Evolutionary conservation across 2,113 vertebrate species (phyloP).

Genomic region (Chloroceryle aenea): DNA sequence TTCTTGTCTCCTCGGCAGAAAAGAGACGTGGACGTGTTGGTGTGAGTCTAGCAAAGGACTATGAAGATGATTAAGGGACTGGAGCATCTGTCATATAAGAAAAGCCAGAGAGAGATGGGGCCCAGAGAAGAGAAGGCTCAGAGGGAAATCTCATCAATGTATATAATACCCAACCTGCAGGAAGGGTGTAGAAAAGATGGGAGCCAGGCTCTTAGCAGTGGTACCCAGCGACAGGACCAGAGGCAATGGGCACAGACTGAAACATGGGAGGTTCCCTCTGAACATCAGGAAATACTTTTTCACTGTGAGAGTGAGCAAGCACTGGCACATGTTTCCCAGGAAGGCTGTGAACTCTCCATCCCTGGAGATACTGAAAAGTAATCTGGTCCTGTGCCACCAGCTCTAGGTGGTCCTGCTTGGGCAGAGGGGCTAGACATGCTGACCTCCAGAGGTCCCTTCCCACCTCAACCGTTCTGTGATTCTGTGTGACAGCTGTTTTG

Average conservation of each 20-base stretch:
- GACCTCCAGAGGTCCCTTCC: neutral
- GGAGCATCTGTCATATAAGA: neutral
- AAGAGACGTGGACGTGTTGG: neutral
- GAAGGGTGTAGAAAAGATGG: neutral
- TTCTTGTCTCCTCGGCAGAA: neutral
- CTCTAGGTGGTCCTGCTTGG: neutral
- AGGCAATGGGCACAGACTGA: neutral
- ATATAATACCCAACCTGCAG: neutral
- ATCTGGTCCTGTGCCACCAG: neutral
- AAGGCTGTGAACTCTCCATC: neutral
- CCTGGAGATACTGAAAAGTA: neutral
- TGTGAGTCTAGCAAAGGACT: neutral
- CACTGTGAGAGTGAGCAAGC: too few species aligned
- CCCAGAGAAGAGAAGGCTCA: neutral
- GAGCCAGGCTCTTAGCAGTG: neutral
- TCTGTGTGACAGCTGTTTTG: neutral
- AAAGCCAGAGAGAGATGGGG: neutral
- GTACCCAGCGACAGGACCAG: neutral
- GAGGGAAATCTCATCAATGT: neutral
- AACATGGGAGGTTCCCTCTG: neutral
- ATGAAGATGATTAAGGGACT: neutral
- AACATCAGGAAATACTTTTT: neutral
- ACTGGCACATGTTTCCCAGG: neutral
- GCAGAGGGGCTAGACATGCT: neutral
- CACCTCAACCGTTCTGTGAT: neutral